Base-by-base conservation (phyloP, 2,797 vertebrate genomes). In the Eidolon dupreanum region DNA sequence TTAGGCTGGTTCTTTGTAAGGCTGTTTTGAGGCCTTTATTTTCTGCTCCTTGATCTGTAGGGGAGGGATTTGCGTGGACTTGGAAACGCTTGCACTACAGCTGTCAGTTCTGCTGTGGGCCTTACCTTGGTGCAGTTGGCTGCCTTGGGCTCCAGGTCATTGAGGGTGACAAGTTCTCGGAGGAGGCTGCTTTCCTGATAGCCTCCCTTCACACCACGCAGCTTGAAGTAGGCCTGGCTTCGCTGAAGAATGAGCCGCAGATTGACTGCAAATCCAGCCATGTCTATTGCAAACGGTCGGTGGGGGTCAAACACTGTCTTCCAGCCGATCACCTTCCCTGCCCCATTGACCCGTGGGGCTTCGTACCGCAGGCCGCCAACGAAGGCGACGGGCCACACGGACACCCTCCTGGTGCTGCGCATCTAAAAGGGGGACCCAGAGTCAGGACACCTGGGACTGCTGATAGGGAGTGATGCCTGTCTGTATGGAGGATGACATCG, bases 151-250 rank as follows among this genome's bases (percentile, higher is more conserved):
- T 99, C 99, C 71, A 99, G 99, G 98, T 99, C 99, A 0, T 98
- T 99, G 97, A 99, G 99, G 73, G 99, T 99, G 95, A 99, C 99
- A 1, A 99, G 99, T 92, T 99, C 99, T 19, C 99, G 98, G 7
- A 99, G 99, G 97, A 99, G 99, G 98, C 99, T 99, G 97, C 99
- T 99, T 98, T 99, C 99, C 98, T 99, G 99, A 98, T 99, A 99
- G 93, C 99, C 99, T 4, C 99, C 99, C 97, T 99, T 99, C 85
- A 99, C 99, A 0, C 99, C 99, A 0, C 99, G 99, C 73, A 99
- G 99, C 97, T 99, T 99, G 98, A 99, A 99, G 98, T 99, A 99
- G 4, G 99, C 99, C 98, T 99, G 99, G 28, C 99, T 99, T 97
- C 99, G 99, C 98, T 99, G 99, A 51, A 99, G 99, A 89, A 99